Base-by-base conservation (phyloP, 2,888 invertebrate species). In the Esperia sulphurella region DNA sequence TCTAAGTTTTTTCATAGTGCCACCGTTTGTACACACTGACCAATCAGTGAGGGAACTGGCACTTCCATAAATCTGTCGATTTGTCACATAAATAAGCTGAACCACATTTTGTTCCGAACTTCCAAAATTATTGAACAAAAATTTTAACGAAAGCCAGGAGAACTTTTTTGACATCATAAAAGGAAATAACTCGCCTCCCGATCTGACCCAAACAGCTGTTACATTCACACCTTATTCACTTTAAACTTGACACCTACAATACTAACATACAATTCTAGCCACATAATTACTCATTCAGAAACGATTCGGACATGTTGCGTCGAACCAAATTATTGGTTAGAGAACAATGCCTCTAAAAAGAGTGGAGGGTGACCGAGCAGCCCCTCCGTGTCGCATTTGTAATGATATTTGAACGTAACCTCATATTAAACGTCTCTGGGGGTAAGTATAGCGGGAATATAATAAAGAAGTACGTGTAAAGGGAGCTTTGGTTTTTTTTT, bases 351-450 rank as follows among this genome's bases (percentile, higher is more conserved):
- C 59, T 62, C 63, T 74, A 75, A 78, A 79, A 76, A 75, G 59
- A 56, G 73, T 31, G 31, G 10, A 59, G 48, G 55, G 53, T 58
- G 59, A 21, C 21, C 21, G 21, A 21, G 55, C 64, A 63, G 54
- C 71, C 74, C 79, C 74, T 61, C 52, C n/a, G n/a, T 51, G 33
- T 33, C 9, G 51, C 55, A 54, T 61, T 55, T 58, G 65, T 81
- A 83, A 84, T 75, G 71, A 78, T 77, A 81, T 83, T 83, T 84
- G 73, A 21, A 68, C 69, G 76, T 85, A 84, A 87, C 85, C 85
- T 80, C 80, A 63, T 71, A 76, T 79, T 83, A 79, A 71, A 13
- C 12, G 59, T 53, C 55, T 55, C 63, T 46, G 58, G 57, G 57
- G 55, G 47, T 37, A 10, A 37, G 12, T 37, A 7, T 37, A 37